These are phyloP conservation scores for Caenorhabditis sp. DNA, from an alignment of 2,888 invertebrate species.

Conservation along the genomic window DNA sequence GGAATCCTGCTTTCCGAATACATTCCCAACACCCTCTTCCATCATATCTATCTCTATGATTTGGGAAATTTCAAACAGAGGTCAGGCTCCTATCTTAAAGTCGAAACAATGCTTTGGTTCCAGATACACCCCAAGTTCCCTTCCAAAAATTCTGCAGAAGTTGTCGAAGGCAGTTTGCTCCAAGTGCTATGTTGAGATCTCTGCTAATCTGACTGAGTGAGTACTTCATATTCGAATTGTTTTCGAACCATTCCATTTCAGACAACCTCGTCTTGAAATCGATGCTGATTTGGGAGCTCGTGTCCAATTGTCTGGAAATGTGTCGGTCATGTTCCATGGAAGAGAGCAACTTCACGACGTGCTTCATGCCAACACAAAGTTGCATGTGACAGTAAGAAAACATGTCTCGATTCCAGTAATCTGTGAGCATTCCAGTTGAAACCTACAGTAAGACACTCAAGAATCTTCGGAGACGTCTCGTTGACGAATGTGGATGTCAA, in stretches of 20 bases:
- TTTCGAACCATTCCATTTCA: slow-evolving; percentile 30
- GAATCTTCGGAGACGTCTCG: slow-evolving; percentile 80
- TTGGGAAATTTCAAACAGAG: slow-evolving; percentile 73
- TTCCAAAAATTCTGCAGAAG: slow-evolving; percentile 77
- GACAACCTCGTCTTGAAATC: slow-evolving; percentile 76
- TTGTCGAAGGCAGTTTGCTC: slow-evolving; percentile 78
- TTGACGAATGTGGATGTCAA: slow-evolving; percentile 82
- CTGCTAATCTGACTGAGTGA: slow-evolving; percentile 77
- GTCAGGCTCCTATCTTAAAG: slow-evolving; percentile 16
- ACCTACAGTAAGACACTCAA: slow-evolving; percentile 78
- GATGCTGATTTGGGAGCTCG: slow-evolving; percentile 76
- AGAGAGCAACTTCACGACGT: slow-evolving; percentile 74
- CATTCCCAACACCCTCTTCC: slow-evolving; percentile 80
- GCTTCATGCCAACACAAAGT: slow-evolving; percentile 75
- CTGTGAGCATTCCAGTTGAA: slow-evolving; percentile 75
- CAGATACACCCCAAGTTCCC: slow-evolving; percentile 62
- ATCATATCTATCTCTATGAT: slow-evolving; percentile 77
- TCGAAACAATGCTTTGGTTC: no score
- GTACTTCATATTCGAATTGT: slow-evolving; percentile 10
- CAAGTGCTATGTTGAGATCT: slow-evolving; percentile 78
- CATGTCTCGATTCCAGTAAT: no score
- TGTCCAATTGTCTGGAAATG: slow-evolving; percentile 72
- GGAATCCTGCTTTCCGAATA: slow-evolving; percentile 80
- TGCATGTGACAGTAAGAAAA: slow-evolving; percentile 76
- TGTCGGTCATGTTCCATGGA: slow-evolving; percentile 72